Base-by-base conservation (phyloP, 2,888 invertebrate species). In the Eupithecia subfuscata region DNA sequence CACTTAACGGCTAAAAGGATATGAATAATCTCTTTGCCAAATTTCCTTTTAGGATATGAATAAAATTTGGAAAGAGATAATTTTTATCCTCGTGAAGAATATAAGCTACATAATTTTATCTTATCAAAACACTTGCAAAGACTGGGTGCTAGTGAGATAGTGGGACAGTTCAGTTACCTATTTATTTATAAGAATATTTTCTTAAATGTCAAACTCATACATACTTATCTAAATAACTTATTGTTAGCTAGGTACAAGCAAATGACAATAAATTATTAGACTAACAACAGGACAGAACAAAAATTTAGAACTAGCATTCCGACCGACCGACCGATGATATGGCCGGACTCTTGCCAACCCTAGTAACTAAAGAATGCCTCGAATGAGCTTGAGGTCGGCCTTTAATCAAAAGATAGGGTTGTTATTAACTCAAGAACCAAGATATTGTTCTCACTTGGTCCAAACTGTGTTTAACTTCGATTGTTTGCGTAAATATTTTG, bases 391-490 rank as follows among this genome's bases (percentile, higher is more conserved):
- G 74, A n/a, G 74, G 74, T 67, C 65, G 18, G 37, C 65, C 69
- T 73, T 74, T 74, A 74, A 70, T 74, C 74, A 67, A 74, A 70
- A 74, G 74, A 74, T 74, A 74, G 74, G 70, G 70, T 37, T 67
- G 48, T 69, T 70, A 74, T 70, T 70, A 70, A 74, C 70, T 48
- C 25, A 45, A 63, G 69, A 25, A 65, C 69, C 22, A 40, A 70
- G 65, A 70, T 70, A 69, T 65, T 69, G 73, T 69, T 74, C 37
- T 70, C 60, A 25, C 43, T 45, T 43, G 4, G 40, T 7, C 43
- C n/a, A 68, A 68, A 18, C 34, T 43, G 67, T 67, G 43, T 40
- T 43, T 37, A 25, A 67, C 22, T 68, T 64, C 34, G 64, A 64
- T 68, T 68, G 68, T 40, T 68, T 43, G 43, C 43, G 6, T 43